Base-by-base conservation (phyloP, 2,113 vertebrate genomes). In the Eclectus roratus region DNA sequence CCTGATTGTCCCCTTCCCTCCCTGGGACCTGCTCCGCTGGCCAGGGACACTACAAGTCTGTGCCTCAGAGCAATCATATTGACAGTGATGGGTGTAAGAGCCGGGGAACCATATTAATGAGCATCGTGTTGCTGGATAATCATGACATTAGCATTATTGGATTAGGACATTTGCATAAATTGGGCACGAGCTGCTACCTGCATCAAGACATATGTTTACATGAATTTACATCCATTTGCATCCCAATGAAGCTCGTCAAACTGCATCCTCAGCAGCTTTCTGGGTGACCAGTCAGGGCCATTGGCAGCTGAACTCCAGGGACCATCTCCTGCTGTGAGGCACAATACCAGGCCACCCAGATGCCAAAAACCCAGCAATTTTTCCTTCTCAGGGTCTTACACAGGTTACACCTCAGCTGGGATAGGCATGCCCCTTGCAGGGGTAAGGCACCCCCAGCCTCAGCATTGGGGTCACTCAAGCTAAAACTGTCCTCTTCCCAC, bases 131-230 rank as follows among this genome's bases (percentile, higher is more conserved):
- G 86, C 93, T 87, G 65, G 96, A 33, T 97, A 94, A 96, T 94
- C 91, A 94, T 61, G 80, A 56, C 89, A 95, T 96, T 92, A 96
- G 84, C 84, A 17, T 96, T 96, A 94, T 91, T 92, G 94, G 91
- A 95, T 96, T 93, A 95, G 91, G 31, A 33, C 73, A 94, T 94
- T 92, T 89, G 89, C 94, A 95, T 96, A 87, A 96, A 94, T 96
- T 58, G 86, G 92, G 94, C 86, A 94, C 28, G 24, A 94, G 93
- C 81, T 2, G 58, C 81, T 97, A 96, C 95, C 95, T 97, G 95
- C 65, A 12, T 46, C 1, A 1, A 39, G 91, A 93, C 96, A 94
- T 28, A 37, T 85, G 95, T 85, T 96, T 79, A 93, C 93, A 92
- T 92, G 56, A 87, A 97, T 96, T 95, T 94, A 43, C 89, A 96